Base-by-base conservation (phyloP, 1,140 invertebrate species). In the Gryllus bimaculatus region DNA sequence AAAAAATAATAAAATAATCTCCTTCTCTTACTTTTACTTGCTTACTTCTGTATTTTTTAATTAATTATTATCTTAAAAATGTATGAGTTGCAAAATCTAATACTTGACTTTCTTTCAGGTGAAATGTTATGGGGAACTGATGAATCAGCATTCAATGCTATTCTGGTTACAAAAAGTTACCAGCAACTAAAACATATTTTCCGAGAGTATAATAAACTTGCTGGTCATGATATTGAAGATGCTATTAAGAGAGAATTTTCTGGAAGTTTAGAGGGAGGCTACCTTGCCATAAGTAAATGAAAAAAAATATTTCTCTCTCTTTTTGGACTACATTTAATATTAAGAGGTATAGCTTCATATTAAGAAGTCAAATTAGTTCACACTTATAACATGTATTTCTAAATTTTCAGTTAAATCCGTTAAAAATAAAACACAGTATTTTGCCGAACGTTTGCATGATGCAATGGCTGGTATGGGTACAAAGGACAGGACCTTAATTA, bases 401-500 rank as follows among this genome's bases (percentile, higher is more conserved):
- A 80, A 78, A 48, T 80, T 79, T 78, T 48, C 83, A 93, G 92
- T 95, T 20, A 93, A 93, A 85, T 93, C 92, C 83, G 92, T 94
- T 0, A 90, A 91, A 82, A 95, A 97, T 84, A 93, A 94, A 84
- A 91, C 93, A 10, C 89, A 90, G 48, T 98, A 95, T 86, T 98
- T 97, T 87, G 96, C 96, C 8, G 92, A 96, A 83, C 90, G 92
- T 77, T 87, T 98, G 8, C 91, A 97, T 84, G 92, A 94, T 83
- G 91, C 94, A 6, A 97, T 99, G 94, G 92, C 92, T 79, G 94
- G 94, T 48, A 85, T 93, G 77, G 95, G 95, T 78, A 98, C 96
- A 0, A 92, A 93, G 81, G 96, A 98, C 84, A 89, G 91, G 6
- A 93, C 93, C 78, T 87, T 98, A 77, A 96, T 97, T 81, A 90